Percentiles rank a stretch among this genome's conserved stretches.
Conservation (phyloP, 2,888 invertebrate species). For the Gryllus longicercus region DNA sequence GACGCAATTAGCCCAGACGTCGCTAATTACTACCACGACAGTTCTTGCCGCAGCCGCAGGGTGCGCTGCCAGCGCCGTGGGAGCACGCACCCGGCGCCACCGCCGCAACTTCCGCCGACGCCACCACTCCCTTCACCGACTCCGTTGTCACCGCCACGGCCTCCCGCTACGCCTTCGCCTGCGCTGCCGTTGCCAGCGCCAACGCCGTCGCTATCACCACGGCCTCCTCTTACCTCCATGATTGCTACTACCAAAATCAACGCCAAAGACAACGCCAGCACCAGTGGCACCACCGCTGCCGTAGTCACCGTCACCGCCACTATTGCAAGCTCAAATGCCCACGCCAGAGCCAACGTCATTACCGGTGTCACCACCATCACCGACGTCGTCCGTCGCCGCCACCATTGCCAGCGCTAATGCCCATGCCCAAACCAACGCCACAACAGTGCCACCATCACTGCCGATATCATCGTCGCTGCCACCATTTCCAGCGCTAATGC, state of each 20-base stretch:
- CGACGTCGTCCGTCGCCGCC: no score
- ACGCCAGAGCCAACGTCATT: no score
- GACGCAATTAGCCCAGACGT: constrained; percentile 8
- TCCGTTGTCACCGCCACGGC: neutral
- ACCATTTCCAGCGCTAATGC: no score
- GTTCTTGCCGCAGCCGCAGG: neutral
- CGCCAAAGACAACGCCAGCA: neutral
- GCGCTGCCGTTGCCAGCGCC: no score
- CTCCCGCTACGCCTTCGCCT: neutral
- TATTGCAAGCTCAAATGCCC: no score
- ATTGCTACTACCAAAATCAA: neutral
- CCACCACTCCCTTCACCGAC: neutral
- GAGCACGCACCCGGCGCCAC: neutral
- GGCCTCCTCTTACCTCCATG: neutral
- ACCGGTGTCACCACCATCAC: no score
- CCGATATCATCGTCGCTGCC: no score
- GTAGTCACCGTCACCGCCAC: neutral
- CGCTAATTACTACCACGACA: neutral
- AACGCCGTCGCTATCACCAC: no score
- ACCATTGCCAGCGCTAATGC: no score
- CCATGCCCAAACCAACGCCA: no score
- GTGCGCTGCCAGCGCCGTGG: neutral
- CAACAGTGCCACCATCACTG: no score
- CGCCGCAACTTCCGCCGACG: neutral
- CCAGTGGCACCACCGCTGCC: neutral